Conservation (phyloP, 2,888 invertebrate species). For the Pammene fasciana region DNA sequence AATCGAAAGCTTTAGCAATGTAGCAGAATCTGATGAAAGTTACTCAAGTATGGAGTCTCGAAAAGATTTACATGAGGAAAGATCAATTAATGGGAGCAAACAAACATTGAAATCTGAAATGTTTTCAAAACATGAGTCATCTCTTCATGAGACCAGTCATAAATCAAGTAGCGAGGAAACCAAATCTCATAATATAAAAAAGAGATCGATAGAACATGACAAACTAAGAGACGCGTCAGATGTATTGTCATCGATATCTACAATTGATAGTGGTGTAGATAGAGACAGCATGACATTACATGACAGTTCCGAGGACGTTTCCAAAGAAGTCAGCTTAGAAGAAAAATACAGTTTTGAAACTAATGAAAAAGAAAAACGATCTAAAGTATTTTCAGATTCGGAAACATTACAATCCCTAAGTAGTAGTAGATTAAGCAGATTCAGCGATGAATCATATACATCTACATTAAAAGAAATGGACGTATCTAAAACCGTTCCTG, state of each 20-base stretch:
- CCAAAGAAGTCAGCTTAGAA: slow-evolving; percentile 73
- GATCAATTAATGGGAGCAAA: not conserved
- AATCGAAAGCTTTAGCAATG: not conserved
- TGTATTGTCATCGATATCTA: slow-evolving; percentile 53
- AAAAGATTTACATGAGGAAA: slow-evolving; percentile 11
- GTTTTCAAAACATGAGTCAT: slow-evolving; percentile 1
- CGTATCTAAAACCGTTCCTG: slow-evolving; percentile 40
- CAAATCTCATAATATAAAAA: slow-evolving; percentile 28
- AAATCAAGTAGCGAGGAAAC: slow-evolving; percentile 15
- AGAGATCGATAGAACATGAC: slow-evolving; percentile 24
- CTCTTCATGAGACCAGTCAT: not conserved
- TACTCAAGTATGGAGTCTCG: slow-evolving; percentile 33
- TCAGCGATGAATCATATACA: slow-evolving; percentile 44
- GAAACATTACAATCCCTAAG: slow-evolving; percentile 52
- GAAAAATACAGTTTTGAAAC: slow-evolving; percentile 76
- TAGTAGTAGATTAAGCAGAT: slow-evolving; percentile 49
- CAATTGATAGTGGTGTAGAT: slow-evolving; percentile 58
- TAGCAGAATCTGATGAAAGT: slow-evolving; percentile 43
- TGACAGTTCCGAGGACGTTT: slow-evolving; percentile 75
- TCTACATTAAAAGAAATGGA: slow-evolving; percentile 52
- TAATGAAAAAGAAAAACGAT: slow-evolving; percentile 62
- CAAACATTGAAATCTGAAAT: not conserved
- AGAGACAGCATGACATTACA: slow-evolving; percentile 55
- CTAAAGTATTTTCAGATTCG: slow-evolving; percentile 40
- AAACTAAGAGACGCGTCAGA: slow-evolving; percentile 44